Base-by-base conservation (phyloP, 2,113 vertebrate species). In the Noctilio leporinus region DNA sequence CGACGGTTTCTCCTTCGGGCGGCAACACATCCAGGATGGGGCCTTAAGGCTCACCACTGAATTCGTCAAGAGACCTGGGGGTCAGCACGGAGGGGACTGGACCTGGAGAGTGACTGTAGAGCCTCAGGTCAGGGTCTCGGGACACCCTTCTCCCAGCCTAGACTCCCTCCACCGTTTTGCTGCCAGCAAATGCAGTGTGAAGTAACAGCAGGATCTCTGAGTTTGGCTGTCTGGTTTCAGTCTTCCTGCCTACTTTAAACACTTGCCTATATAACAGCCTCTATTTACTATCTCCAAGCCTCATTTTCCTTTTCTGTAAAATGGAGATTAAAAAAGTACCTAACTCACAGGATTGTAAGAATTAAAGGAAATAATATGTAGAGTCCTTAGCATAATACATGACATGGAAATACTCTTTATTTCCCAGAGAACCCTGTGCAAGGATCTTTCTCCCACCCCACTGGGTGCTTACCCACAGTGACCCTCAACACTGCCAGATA, bases 41-140 rank as follows among this genome's bases (percentile, higher is more conserved):
- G 98, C 98, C 28, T 98, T 99, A 97, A 90, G 96, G 33, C 97
- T 99, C 35, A 99, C 98, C 35, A 99, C 99, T 0, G 99, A 99
- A 96, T 99, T 99, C 64, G 99, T 99, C 40, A 99, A 99, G 97
- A 98, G 98, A 22, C 96, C 97, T 3, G 99, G 99, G 30, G 99
- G 99, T 5, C 92, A 97, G 10, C 99, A 99, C 0, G 99, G 99
- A 4, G 99, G 99, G 19, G 99, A 99, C 87, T 99, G 99, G 99
- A 99, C 99, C 45, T 99, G 99, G 99, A 98, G 99, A 93, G 96
- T 99, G 96, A 99, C 98, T 0, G 99, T 98, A 28, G 98, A 98
- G 92, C 98, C 98, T 67, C 98, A 99, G 97, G 99, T 99, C 97
- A 86, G 81, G 92, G 87, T 67, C 69, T 59, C 91, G 73, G 83